Conservation (phyloP, 2,797 vertebrate genomes). For the Sardinella longiceps region DNA sequence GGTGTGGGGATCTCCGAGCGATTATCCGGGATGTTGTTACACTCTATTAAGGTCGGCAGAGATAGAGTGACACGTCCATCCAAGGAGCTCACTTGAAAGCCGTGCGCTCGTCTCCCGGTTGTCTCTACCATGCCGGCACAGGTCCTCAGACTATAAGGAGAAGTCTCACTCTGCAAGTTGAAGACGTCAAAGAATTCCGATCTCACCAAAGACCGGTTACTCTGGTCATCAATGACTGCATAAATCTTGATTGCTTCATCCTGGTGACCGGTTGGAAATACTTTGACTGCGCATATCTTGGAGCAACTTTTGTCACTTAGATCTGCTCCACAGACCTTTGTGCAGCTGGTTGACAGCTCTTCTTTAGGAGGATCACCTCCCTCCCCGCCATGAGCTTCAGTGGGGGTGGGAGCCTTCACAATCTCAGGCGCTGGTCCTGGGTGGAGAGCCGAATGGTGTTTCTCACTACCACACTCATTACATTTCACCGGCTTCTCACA, state of each 20-base stretch:
- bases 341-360: slow-evolving; percentile 17
- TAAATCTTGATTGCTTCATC: background rate
- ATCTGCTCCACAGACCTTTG: slow-evolving; percentile 14
- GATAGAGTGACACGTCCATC: background rate
- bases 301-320: background rate
- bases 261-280: background rate
- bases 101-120: background rate
- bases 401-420: background rate
- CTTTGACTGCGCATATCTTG: slow-evolving; percentile 24
- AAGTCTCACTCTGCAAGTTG: background rate
- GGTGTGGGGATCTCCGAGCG: slow-evolving; percentile 29
- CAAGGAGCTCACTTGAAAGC: background rate
- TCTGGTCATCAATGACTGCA: slow-evolving; percentile 12
- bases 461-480: slow-evolving; percentile 7
- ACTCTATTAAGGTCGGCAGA: slow-evolving; percentile 27
- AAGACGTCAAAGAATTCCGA: background rate
- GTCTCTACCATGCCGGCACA: background rate
- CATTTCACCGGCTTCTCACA: slow-evolving; percentile 26
- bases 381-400: background rate
- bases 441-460: slow-evolving; percentile 23
- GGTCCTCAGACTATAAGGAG: background rate
- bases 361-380: background rate
- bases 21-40: slow-evolving; percentile 8
- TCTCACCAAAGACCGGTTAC: background rate
- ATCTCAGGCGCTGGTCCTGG: background rate